A percentile compares a stretch with the other conserved stretches of the same genome.
Evolutionary conservation across 1,140 invertebrate species (phyloP).

Genomic region (Armadillidium nasatum): DNA sequence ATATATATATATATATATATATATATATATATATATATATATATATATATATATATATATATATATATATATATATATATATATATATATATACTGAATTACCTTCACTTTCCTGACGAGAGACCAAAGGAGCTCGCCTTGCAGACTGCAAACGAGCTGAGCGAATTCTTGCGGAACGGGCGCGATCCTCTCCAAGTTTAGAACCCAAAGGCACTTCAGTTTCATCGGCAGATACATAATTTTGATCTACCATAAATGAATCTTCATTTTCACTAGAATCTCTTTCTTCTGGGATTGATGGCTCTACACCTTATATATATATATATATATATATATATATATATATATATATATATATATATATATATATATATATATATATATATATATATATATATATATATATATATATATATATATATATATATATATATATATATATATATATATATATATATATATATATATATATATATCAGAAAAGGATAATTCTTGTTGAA

Average conservation of each 20-base stretch:
- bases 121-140: neutral
- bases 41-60: too few relatives aligned
- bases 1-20: too few relatives aligned
- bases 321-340: neutral
- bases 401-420: slow-evolving; percentile 10
- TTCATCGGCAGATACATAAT: neutral
- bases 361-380: slow-evolving; percentile 16
- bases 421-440: neutral
- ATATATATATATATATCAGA: neutral
- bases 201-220: slow-evolving; percentile 25
- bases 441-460: slow-evolving; percentile 10
- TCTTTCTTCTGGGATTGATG: neutral
- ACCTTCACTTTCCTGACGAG: too few relatives aligned
- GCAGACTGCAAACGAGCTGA: neutral
- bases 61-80: too few relatives aligned
- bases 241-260: neutral
- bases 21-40: too few relatives aligned
- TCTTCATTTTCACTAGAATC: neutral
- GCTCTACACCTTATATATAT: neutral
- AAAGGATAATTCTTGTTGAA: too few relatives aligned
- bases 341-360: slow-evolving; percentile 16
- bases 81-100: too few relatives aligned
- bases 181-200: slow-evolving; percentile 23
- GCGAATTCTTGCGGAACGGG: slow-evolving; percentile 22
- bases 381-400: slow-evolving; percentile 20